Evolutionary conservation across 2,797 vertebrate species (phyloP), one percentile per base, ranked within the genome.

Genomic region (Poecile montanus): DNA sequence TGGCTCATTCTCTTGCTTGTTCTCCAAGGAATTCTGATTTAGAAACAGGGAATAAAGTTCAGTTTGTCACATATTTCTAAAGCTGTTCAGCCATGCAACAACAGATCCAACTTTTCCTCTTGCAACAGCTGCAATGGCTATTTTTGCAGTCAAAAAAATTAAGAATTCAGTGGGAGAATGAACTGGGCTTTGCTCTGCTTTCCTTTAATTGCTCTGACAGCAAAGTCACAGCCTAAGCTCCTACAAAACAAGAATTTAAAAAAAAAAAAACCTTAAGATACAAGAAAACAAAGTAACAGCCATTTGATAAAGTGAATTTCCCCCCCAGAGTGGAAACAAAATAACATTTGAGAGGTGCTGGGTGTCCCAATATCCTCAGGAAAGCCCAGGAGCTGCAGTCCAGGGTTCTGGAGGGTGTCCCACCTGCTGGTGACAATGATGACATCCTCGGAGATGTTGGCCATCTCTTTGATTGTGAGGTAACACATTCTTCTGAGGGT

Each of bases 351-450:
- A 17, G 17, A 2, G 4, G 6, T 1, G 11, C 10, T 40, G 51
- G 32, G 47, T 16, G 6, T 21, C 40, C 15, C 45, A 16, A 65
- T 2, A 10, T 11, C 47, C 9, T 45, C 2, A 5, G 0, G 4
- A 71, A 62, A 38, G 1, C 2, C 5, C 16, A 3, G 18, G 19
- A 61, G 30, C 8, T 3, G 38, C 38, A 75, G 44, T 51, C 27
- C 5, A 58, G 5, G 7, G 29, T 9, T 76, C 60, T 63, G 83
- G 18, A 19, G 18, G 25, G 23, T 80, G 36, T 84, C 91, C 22
- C 97, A 99, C 99, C 99, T 99, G 99, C 99, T 99, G 19, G 99
- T 99, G 87, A 99, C 99, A 57, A 99, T 99, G 97, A 99, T 99
- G 89, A 99, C 99, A 38, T 99, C 99, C 97, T 99, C 99, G 16